Percentiles rank a stretch among this genome's conserved stretches.
Evolutionary conservation across 2,888 invertebrate species (phyloP).

Genomic region (Himalopsyche tibetana): DNA sequence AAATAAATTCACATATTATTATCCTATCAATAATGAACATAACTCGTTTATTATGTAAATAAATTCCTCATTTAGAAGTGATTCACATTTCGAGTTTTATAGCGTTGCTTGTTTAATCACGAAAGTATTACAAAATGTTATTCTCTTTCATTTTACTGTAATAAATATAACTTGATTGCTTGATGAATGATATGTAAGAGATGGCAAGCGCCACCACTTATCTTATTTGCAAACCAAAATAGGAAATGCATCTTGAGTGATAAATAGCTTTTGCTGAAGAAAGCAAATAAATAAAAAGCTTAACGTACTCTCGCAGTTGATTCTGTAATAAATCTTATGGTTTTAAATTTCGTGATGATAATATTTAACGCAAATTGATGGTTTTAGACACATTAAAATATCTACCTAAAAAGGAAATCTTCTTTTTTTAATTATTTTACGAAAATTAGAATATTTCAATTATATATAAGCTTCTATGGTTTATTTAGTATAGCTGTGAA

Average conservation of each 20-base stretch:
- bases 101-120: background rate
- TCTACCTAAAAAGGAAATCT: too few relatives aligned
- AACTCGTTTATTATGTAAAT: constrained; percentile 2
- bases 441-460: too few relatives aligned
- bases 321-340: too few relatives aligned
- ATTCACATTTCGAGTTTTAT: background rate
- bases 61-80: background rate
- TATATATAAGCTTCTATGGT: too few relatives aligned
- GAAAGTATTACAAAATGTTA: too few relatives aligned
- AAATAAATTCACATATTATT: background rate
- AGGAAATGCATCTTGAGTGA: constrained; percentile 18
- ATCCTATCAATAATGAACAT: background rate
- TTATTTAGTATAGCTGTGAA: too few relatives aligned
- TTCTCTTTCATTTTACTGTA: background rate
- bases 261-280: constrained; percentile 9
- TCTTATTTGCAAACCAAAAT: constrained; percentile 16
- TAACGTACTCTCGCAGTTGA: background rate
- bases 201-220: background rate
- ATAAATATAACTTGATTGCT: constrained; percentile 1
- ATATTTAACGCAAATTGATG: too few relatives aligned
- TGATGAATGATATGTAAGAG: constrained; percentile 1
- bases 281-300: constrained; percentile 3
- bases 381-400: too few relatives aligned
- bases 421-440: too few relatives aligned
- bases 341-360: too few relatives aligned